phyloP scores from a whole-genome alignment of 2,113 vertebrate genomes.

The Acanthisitta chloris region DNA sequence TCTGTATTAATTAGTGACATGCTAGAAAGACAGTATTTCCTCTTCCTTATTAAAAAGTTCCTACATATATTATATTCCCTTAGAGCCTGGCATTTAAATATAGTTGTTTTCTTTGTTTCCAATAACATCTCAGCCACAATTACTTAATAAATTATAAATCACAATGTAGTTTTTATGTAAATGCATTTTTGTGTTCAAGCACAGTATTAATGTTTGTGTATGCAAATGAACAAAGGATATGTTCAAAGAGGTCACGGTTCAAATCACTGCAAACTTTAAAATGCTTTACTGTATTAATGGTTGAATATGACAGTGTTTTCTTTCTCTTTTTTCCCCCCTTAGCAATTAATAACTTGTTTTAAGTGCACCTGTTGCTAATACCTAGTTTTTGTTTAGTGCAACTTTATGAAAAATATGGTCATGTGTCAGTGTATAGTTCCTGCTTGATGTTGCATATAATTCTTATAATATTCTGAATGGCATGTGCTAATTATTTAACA shows the following conservation, averaged over 20 bases:
- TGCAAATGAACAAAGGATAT: slow-evolving; percentile 56
- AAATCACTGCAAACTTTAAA: slow-evolving; percentile 61
- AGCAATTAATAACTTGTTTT: slow-evolving; percentile 72
- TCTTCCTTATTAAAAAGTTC: background rate
- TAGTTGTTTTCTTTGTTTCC: slow-evolving; percentile 39
- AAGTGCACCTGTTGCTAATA: slow-evolving; percentile 73
- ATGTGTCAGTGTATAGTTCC: slow-evolving; percentile 74
- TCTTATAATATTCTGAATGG: slow-evolving; percentile 79
- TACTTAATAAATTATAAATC: slow-evolving; percentile 68
- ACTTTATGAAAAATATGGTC: slow-evolving; percentile 60
- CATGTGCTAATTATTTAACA: slow-evolving; percentile 86
- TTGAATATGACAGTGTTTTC: slow-evolving; percentile 27
- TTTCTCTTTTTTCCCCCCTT: background rate
- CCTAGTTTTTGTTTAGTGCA: slow-evolving; percentile 71
- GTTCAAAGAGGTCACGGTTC: slow-evolving; percentile 66
- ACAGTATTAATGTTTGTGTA: slow-evolving; percentile 51
- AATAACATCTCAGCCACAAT: slow-evolving; percentile 32
- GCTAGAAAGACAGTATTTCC: background rate
- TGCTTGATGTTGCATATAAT: slow-evolving; percentile 84
- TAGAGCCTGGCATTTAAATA: slow-evolving; percentile 1
- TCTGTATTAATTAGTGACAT: slow-evolving; percentile 4
- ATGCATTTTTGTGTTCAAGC: slow-evolving; percentile 45
- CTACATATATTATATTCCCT: background rate
- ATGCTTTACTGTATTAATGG: slow-evolving; percentile 46
- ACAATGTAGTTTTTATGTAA: slow-evolving; percentile 34